phyloP scores from a whole-genome alignment of 2,113 vertebrate genomes.

The Dasyurus viverrinus region DNA sequence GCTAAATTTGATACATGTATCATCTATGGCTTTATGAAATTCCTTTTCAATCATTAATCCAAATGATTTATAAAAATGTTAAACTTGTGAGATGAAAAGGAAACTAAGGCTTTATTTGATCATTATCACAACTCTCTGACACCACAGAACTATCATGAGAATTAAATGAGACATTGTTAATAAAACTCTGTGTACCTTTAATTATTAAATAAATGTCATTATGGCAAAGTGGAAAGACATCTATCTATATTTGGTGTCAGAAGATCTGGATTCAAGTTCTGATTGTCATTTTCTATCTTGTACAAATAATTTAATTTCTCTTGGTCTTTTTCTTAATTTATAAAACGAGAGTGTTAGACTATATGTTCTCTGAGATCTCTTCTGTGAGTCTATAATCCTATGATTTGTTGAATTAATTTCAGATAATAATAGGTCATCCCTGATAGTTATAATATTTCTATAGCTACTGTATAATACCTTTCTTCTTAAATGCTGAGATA shows the following conservation, averaged over 20 bases:
- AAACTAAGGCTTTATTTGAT: constrained; percentile 17
- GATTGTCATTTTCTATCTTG: neutral
- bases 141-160: neutral
- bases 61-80: constrained; percentile 33
- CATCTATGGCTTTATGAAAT: neutral
- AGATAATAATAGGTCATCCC: too few species aligned
- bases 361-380: neutral
- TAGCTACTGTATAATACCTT: too few species aligned
- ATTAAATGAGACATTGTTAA: neutral
- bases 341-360: neutral
- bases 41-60: neutral
- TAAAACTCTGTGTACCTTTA: neutral
- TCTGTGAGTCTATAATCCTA: neutral
- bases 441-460: too few species aligned
- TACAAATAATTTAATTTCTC: neutral
- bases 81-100: neutral
- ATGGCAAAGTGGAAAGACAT: neutral
- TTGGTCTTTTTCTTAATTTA: neutral
- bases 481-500: too few species aligned
- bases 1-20: neutral
- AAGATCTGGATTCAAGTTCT: neutral
- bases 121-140: neutral
- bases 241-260: neutral
- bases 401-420: too few species aligned
- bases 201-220: neutral